Evolutionary conservation across 2,113 vertebrate genomes (phyloP).

Genomic region (Corythornis madagascariensis): DNA sequence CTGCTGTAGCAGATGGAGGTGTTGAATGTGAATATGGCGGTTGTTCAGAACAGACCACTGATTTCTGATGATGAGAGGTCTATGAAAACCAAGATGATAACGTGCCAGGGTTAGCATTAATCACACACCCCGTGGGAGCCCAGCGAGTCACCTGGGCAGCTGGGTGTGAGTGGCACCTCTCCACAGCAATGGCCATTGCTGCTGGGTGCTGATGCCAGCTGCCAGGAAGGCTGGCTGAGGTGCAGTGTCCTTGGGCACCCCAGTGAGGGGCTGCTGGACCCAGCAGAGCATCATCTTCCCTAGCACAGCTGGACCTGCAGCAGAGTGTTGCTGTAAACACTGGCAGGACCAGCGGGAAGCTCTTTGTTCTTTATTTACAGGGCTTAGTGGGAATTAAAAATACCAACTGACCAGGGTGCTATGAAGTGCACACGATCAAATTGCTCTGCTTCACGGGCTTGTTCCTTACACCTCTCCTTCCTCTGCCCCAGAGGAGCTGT

Average conservation of each 20-base stretch:
- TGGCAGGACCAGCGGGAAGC: not conserved
- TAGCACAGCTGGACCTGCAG: not conserved
- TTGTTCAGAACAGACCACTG: not conserved
- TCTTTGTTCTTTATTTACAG: not conserved
- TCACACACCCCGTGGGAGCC: not conserved
- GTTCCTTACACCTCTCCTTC: not conserved
- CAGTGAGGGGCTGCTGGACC: not conserved
- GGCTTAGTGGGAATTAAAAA: not conserved
- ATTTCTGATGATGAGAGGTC: not conserved
- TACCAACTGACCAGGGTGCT: not conserved
- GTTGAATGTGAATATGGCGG: not conserved
- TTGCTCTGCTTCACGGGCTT: not conserved
- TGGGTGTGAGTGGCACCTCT: not conserved
- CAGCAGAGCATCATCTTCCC: not conserved
- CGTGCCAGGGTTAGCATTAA: not conserved
- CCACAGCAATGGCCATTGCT: not conserved
- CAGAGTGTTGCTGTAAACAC: not conserved
- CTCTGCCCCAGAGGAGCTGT: not conserved
- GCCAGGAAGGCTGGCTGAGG: not conserved
- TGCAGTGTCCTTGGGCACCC: rapidly evolving
- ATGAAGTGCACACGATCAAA: not conserved
- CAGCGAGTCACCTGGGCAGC: not conserved
- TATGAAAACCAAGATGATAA: not conserved
- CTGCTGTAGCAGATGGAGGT: not conserved
- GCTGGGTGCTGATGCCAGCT: not conserved